Evolutionary conservation across 2,797 vertebrate genomes (phyloP).

Genomic region (Hipposideros larvatus): DNA sequence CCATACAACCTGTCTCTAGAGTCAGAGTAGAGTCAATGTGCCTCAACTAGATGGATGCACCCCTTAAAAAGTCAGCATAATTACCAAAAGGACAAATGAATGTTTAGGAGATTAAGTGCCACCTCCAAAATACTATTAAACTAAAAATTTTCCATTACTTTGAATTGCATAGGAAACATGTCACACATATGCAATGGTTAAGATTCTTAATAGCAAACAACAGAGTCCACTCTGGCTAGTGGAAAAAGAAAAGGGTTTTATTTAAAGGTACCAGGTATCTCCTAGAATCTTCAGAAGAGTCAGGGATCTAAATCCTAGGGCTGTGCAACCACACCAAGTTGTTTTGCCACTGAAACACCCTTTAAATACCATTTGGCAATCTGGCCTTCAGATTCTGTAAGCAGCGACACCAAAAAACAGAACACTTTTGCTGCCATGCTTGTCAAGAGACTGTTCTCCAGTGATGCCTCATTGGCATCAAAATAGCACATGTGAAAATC

Average conservation of each 20-base stretch:
- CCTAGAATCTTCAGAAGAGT: background rate
- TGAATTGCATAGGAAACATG: background rate
- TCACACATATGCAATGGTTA: background rate
- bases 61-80: background rate
- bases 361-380: background rate
- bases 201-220: constrained; percentile 1
- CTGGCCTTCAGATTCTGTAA: background rate
- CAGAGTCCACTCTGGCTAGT: background rate
- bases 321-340: background rate
- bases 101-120: background rate
- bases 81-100: background rate
- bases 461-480: background rate
- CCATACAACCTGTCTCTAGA: background rate
- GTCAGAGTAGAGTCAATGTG: background rate
- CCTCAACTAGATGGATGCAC: background rate
- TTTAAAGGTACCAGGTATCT: background rate
- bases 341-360: background rate
- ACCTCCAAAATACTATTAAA: background rate
- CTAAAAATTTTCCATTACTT: background rate
- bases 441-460: background rate
- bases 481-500: background rate
- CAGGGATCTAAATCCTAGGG: background rate
- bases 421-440: background rate
- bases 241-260: background rate
- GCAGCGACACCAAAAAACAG: background rate